Conservation (phyloP, 1,140 invertebrate genomes). For the Halyomorpha halys region DNA sequence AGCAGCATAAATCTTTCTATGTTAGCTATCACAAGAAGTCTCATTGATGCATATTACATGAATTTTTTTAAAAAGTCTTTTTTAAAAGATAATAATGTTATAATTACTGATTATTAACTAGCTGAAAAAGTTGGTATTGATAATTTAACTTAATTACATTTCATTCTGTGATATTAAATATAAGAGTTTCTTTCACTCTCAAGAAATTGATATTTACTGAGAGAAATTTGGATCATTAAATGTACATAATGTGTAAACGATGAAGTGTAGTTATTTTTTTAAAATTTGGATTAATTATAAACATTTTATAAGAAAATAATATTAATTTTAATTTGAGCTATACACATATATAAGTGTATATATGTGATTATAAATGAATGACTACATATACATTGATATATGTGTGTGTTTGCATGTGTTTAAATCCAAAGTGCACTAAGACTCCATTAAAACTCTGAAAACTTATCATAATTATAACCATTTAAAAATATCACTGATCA, state of each 20-base stretch:
- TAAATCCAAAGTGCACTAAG: too few species aligned
- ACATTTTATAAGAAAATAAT: slow-evolving; percentile 18
- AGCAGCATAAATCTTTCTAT: neutral
- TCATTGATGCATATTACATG: neutral
- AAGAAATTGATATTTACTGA: slow-evolving; percentile 4
- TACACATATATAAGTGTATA: too few species aligned
- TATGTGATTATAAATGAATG: too few species aligned
- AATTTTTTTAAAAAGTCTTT: neutral
- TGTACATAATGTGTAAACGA: slow-evolving; percentile 19
- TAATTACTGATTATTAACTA: neutral
- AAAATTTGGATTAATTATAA: slow-evolving; percentile 18
- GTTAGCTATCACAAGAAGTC: neutral
- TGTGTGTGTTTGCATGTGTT: too few species aligned
- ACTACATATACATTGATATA: too few species aligned
- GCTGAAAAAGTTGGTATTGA: neutral
- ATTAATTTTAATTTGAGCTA: slow-evolving; percentile 17
- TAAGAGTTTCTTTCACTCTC: slow-evolving; percentile 18
- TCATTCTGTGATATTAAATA: slow-evolving; percentile 22
- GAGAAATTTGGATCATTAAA: slow-evolving; percentile 9
- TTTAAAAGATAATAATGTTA: neutral
- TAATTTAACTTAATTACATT: slow-evolving; percentile 15
- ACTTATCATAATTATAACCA: too few species aligned
- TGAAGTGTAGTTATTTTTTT: slow-evolving; percentile 24
- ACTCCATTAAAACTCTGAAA: too few species aligned
- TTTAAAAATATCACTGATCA: too few species aligned